These are phyloP conservation scores for Oreochromis grahami DNA, from an alignment of 2,797 vertebrate species.

Conservation along the genomic window DNA sequence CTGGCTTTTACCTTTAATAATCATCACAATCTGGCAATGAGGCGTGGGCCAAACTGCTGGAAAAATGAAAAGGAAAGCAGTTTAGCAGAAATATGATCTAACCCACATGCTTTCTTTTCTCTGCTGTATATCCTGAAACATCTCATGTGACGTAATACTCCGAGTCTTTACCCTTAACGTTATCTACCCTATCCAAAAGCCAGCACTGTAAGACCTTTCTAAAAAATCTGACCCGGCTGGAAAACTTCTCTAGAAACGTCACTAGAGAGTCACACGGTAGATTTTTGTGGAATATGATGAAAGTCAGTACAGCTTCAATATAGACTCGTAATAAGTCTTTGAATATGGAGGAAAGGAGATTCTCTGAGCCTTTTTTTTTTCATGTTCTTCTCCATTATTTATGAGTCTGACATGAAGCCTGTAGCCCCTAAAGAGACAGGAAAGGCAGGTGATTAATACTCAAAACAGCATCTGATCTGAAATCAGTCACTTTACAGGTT, in stretches of 20 bases:
- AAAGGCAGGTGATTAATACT: background rate
- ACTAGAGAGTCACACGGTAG: background rate
- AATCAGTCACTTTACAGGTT: background rate
- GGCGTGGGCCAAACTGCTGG: background rate
- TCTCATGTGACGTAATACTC: too few species aligned
- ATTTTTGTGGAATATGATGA: background rate
- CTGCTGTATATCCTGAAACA: background rate
- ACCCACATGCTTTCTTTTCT: background rate
- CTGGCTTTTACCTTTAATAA: background rate
- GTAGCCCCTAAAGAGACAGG: background rate
- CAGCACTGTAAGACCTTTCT: background rate
- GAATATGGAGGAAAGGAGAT: background rate
- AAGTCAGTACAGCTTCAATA: background rate
- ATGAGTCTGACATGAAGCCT: background rate
- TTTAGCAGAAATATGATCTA: background rate
- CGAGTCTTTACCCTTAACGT: background rate
- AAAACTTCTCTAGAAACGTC: background rate
- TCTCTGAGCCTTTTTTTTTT: background rate
- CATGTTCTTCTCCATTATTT: background rate
- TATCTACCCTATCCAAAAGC: background rate
- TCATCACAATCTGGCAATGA: background rate
- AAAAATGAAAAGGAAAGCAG: background rate
- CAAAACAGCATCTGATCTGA: background rate
- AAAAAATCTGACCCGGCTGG: background rate
- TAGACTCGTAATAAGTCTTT: background rate